Evolutionary conservation across 2,797 vertebrate species (phyloP), one percentile per base, ranked within the genome.

Genomic region (Enteromius paludinosus): DNA sequence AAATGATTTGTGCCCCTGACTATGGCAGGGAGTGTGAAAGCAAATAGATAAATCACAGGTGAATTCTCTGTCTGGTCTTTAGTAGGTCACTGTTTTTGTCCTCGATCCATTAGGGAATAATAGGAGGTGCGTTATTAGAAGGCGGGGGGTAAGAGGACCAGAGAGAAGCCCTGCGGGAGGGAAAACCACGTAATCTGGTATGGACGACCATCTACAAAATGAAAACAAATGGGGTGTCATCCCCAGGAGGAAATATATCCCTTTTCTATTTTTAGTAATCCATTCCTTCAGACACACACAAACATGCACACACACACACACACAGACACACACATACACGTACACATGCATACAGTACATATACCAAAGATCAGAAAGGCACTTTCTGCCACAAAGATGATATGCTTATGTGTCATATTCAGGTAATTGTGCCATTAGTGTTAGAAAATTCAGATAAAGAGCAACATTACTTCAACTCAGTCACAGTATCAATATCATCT

Each of bases 171-270:
- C 87, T 86, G 84, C 30, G 83, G 83, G 83, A 87, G 17, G 83
- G 61, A 81, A 84, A 84, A 84, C 74, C 74, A 54, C 83, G 69
- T 87, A 88, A 90, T 90, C 88, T 91, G 87, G 88, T 79, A 86
- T 81, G 89, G 84, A 86, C 87, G 90, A 88, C 90, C 93, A 90
- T 93, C 88, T 91, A 86, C 89, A 91, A 91, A 93, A 94, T 94
- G 92, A 93, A 93, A 94, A 94, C 89, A 92, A 93, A 94, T 93
- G 92, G 90, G 85, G 87, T 92, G 90, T 91, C 90, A 91, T 90
- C 83, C 88, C 85, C 81, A 77, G 84, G 89, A 92, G 87, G 89
- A 92, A 92, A 93, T 90, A 88, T 89, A 92, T 91, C 88, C 87
- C 82, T 49, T 30, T 81, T 90, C 89, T 92, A 90, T 92, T 91